A percentile compares a stretch with the other conserved stretches of the same genome.
These are phyloP conservation scores for Nematolebias whitei DNA, from an alignment of 2,113 vertebrate genomes.

Conservation along the genomic window DNA sequence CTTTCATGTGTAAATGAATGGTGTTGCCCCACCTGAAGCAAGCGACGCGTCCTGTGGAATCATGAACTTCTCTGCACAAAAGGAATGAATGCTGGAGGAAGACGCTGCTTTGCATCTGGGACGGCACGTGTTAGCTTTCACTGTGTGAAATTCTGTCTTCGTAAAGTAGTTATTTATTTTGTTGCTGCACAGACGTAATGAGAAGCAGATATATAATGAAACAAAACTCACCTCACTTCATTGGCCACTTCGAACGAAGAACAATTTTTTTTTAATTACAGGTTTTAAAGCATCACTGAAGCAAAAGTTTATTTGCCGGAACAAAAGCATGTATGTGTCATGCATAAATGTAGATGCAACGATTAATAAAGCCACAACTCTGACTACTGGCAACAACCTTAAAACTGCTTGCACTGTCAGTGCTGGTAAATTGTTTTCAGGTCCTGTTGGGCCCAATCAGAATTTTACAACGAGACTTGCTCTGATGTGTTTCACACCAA, in stretches of 20 bases:
- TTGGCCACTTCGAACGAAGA: neutral
- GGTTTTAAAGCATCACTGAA: too few relatives aligned
- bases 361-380: neutral
- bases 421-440: neutral
- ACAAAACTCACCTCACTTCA: neutral
- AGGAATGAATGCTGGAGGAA: conserved; percentile 13
- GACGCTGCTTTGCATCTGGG: conserved; percentile 35
- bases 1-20: conserved; percentile 45
- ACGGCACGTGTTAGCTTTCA: conserved; percentile 11
- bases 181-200: conserved; percentile 1
- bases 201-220: conserved; percentile 16
- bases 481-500: too few relatives aligned
- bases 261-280: neutral
- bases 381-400: neutral
- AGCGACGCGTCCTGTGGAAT: conserved; percentile 72
- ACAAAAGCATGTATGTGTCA: neutral
- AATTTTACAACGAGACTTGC: too few relatives aligned
- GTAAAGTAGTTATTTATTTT: conserved; percentile 17
- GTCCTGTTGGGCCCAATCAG: neutral
- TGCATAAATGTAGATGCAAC: too few relatives aligned
- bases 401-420: conserved; percentile 9
- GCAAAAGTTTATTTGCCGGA: neutral
- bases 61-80: conserved; percentile 56
- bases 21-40: conserved; percentile 70
- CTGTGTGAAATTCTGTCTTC: neutral